Evolutionary conservation across 30 jellyfish, hydroid and myxozoan genomes (phyloP).

Genomic region (Pelagia noctiluca): DNA sequence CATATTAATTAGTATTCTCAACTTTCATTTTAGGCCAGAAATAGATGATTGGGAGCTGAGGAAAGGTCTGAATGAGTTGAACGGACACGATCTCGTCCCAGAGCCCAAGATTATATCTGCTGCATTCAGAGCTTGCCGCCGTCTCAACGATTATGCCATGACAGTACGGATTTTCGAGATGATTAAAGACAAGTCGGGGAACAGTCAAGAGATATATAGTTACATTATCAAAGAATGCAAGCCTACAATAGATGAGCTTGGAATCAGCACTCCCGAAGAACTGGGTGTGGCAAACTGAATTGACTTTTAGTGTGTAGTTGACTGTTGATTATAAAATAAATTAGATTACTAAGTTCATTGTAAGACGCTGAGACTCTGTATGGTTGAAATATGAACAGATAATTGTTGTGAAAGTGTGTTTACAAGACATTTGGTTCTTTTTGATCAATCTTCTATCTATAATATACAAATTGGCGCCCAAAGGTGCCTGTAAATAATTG

Average conservation of each 20-base stretch:
- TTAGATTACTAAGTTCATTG: too few species aligned
- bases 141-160: slow-evolving; percentile 89
- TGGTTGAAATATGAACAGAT: too few species aligned
- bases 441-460: too few species aligned
- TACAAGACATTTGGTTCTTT: too few species aligned
- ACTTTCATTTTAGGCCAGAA: slow-evolving; percentile 56
- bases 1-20: not conserved
- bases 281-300: slow-evolving; percentile 66
- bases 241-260: slow-evolving; percentile 93
- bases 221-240: slow-evolving; percentile 82
- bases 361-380: too few species aligned
- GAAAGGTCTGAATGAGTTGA: slow-evolving; percentile 89
- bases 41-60: slow-evolving; percentile 96
- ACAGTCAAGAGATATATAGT: slow-evolving; percentile 76
- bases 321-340: too few species aligned
- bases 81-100: slow-evolving; percentile 96
- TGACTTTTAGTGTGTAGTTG: slow-evolving; percentile 18
- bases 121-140: slow-evolving; percentile 93
- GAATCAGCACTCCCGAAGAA: slow-evolving; percentile 91
- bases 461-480: too few species aligned
- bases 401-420: too few species aligned
- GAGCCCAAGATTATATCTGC: slow-evolving; percentile 95
- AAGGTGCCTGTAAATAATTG: too few species aligned
- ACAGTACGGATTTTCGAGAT: slow-evolving; percentile 91
- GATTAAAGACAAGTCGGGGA: slow-evolving; percentile 83